Conservation (phyloP, 2,113 vertebrate genomes). For the Turnix velox region DNA sequence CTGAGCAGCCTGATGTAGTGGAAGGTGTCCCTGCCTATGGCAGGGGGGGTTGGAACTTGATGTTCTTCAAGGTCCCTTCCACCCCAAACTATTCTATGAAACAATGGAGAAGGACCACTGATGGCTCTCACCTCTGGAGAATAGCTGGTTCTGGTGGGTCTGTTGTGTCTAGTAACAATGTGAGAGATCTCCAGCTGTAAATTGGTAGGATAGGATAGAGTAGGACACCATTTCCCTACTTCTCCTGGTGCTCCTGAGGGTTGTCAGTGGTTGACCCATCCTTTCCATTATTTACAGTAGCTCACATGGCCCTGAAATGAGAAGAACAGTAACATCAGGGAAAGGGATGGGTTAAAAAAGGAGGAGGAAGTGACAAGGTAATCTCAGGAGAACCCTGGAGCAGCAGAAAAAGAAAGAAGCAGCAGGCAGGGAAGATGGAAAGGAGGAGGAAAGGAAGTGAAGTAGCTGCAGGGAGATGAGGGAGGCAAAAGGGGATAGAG, state of each 20-base stretch:
- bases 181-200: fast-evolving
- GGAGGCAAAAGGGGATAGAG: neutral
- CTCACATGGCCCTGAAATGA: neutral
- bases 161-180: neutral
- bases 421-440: neutral
- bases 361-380: neutral
- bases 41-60: too few relatives aligned
- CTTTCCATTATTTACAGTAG: neutral
- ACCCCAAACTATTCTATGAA: too few relatives aligned
- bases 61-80: too few relatives aligned
- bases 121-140: neutral
- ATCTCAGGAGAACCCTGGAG: constrained; percentile 7
- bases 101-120: neutral
- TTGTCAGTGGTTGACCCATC: neutral
- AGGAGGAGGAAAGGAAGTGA: neutral
- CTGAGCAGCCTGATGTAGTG: too few relatives aligned
- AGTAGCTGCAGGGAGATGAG: neutral
- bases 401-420: neutral
- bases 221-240: fast-evolving
- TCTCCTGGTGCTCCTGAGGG: neutral
- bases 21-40: too few relatives aligned
- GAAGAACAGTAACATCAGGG: fast-evolving
- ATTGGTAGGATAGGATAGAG: too few relatives aligned
- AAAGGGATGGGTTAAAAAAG: constrained; percentile 2
- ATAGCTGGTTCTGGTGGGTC: neutral